phyloP scores from a whole-genome alignment of 2,888 invertebrate species.

The Drosophila mettleri region DNA sequence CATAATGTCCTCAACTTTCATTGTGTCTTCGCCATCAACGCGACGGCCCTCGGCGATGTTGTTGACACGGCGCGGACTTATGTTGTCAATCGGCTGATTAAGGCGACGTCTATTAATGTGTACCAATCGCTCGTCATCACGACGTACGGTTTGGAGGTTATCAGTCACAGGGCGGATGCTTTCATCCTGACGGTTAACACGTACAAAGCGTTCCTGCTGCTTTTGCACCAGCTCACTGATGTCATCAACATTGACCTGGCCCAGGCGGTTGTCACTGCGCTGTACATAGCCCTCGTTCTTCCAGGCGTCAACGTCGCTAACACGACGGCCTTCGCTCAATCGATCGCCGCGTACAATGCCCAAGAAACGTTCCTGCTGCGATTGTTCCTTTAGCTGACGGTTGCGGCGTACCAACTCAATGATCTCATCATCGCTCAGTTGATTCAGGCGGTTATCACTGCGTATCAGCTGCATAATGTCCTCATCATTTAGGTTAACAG shows the following conservation, averaged over 20 bases:
- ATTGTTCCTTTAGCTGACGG: constrained; percentile 20
- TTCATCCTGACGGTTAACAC: constrained; percentile 6
- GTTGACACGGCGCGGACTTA: constrained; percentile 29
- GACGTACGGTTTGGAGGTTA: constrained; percentile 41
- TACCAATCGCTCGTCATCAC: constrained; percentile 64
- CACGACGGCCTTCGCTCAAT: constrained; percentile 47
- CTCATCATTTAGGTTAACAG: constrained; percentile 12
- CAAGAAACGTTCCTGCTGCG: constrained; percentile 9
- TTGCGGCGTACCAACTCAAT: constrained; percentile 43
- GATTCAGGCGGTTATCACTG: constrained; percentile 12
- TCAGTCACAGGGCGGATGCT: constrained; percentile 11
- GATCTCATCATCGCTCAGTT: constrained; percentile 49
- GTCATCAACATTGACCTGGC: constrained; percentile 36
- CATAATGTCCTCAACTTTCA: constrained; percentile 52
- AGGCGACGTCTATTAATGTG: constrained; percentile 62
- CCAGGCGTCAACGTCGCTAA: constrained; percentile 9
- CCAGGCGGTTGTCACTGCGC: constrained; percentile 6
- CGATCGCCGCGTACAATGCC: constrained; percentile 2
- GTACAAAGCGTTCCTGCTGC: constrained; percentile 14
- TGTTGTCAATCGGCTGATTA: constrained; percentile 30
- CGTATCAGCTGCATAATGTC: constrained; percentile 22
- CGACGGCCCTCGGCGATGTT: constrained; percentile 59
- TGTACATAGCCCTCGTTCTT: constrained; percentile 15
- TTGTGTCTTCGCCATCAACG: constrained; percentile 31
- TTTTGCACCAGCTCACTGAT: constrained; percentile 40